Evolutionary conservation across 92 coral and sea anemone genomes (phyloP), one percentile per base, ranked within the genome.

Genomic region (Epizoanthus rinbou): DNA sequence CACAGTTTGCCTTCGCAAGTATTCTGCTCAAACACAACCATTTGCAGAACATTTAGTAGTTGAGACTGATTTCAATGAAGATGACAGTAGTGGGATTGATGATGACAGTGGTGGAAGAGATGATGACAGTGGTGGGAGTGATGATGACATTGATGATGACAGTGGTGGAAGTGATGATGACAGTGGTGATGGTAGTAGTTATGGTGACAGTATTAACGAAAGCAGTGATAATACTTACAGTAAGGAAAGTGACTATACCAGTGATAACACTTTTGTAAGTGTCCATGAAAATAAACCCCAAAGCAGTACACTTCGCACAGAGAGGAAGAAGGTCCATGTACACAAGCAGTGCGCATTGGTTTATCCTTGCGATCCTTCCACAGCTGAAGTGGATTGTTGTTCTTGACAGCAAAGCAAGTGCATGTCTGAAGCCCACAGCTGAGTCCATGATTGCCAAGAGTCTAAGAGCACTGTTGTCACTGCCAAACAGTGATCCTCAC

Each of bases 401-500:
- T 28, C 67, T 68, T 35, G 72, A 79, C 45, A 64, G 67, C 66
- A 76, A 63, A 56, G 81, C 81, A 31, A 41, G 56, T 28, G 79
- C 54, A 73, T 73, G 13, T 35, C 3, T 73, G 39, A 73, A 73
- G 62, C 23, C 79, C 56, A 33, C 79, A 41, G 79, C 28, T 21
- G 25, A 73, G 56, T 28, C 25, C 56, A 31, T 41, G 79, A 73
- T 21, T 24, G 79, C 22, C 54, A 73, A 41, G 79, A 56, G 31
- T 28, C 31, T 28, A 28, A 28, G 31, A 28, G 31, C 31, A 28
- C 31, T 28, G 31, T 28, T 2, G 31, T 28, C 2, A 28, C 2
- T 28, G 31, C 31, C 31, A 28, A 28, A 28, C 31, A 28, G 31
- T 28, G 31, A 28, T 28, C 31, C 31, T 28, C 31, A 28, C 31